phyloP scores from a whole-genome alignment of 2,113 vertebrate genomes.

The Baryphthengus martii region DNA sequence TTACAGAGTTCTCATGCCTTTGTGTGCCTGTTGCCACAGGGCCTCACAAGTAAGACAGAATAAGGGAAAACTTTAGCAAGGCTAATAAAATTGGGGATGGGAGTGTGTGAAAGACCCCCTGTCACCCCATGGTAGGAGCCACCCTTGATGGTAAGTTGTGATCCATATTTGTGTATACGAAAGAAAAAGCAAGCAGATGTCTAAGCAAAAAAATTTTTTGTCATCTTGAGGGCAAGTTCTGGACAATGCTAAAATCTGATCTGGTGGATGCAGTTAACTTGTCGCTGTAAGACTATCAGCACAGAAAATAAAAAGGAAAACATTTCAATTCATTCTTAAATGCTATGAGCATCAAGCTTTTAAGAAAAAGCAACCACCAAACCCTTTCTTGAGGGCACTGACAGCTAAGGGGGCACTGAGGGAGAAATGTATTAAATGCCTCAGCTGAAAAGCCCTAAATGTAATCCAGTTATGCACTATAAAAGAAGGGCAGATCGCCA shows the following conservation, averaged over 20 bases:
- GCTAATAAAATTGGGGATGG: not conserved
- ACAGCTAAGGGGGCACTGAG: not conserved
- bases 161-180: not conserved
- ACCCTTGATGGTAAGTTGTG: not conserved
- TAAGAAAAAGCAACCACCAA: slow-evolving; percentile 27
- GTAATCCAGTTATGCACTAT: not conserved
- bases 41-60: not conserved
- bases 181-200: not conserved
- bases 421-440: not conserved
- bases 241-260: not conserved
- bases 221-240: not conserved
- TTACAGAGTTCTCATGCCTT: not conserved
- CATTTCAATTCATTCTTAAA: not conserved
- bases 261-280: not conserved
- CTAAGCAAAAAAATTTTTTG: not conserved
- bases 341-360: not conserved
- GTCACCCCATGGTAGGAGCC: not conserved
- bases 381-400: not conserved
- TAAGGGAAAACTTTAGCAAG: not conserved
- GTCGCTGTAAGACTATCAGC: not conserved
- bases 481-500: not conserved
- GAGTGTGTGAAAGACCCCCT: not conserved
- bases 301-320: not conserved
- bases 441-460: not conserved
- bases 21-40: not conserved